Percentiles rank a stretch among this genome's conserved stretches.
These are phyloP conservation scores for Chymomyza amoena DNA, from an alignment of 2,888 invertebrate species.

Conservation along the genomic window DNA sequence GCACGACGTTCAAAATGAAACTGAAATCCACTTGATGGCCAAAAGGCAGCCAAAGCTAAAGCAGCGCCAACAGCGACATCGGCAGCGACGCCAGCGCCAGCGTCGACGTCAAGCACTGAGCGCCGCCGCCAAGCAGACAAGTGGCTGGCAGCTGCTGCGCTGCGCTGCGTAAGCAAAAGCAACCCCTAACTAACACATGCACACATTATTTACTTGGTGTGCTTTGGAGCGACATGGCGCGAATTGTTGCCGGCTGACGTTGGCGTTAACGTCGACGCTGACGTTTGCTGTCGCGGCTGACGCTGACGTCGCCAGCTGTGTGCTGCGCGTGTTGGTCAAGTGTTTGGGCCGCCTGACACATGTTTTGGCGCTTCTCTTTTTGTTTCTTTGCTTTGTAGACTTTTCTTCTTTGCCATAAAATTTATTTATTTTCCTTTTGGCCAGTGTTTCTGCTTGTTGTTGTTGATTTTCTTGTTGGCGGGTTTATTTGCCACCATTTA, in stretches of 20 bases:
- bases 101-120: slow-evolving; percentile 16
- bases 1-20: slow-evolving; percentile 77
- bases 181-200: slow-evolving; percentile 52
- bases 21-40: slow-evolving; percentile 73
- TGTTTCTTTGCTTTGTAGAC: neutral
- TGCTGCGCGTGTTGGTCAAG: slow-evolving; percentile 6
- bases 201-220: neutral
- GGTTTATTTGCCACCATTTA: slow-evolving; percentile 9
- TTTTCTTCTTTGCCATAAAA: slow-evolving; percentile 8
- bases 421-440: neutral
- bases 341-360: slow-evolving; percentile 48
- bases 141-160: slow-evolving; percentile 15
- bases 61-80: slow-evolving; percentile 30
- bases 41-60: slow-evolving; percentile 42
- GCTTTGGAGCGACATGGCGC: slow-evolving; percentile 22
- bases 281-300: neutral
- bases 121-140: slow-evolving; percentile 12
- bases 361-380: slow-evolving; percentile 50
- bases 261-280: slow-evolving; percentile 5
- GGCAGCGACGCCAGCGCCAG: slow-evolving; percentile 10
- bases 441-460: neutral
- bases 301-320: slow-evolving; percentile 3
- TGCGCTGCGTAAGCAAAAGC: slow-evolving; percentile 36
- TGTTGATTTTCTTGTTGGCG: slow-evolving; percentile 19
- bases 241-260: slow-evolving; percentile 45